Base-by-base conservation (phyloP, 2,113 vertebrate genomes). In the Terrapene triunguis region DNA sequence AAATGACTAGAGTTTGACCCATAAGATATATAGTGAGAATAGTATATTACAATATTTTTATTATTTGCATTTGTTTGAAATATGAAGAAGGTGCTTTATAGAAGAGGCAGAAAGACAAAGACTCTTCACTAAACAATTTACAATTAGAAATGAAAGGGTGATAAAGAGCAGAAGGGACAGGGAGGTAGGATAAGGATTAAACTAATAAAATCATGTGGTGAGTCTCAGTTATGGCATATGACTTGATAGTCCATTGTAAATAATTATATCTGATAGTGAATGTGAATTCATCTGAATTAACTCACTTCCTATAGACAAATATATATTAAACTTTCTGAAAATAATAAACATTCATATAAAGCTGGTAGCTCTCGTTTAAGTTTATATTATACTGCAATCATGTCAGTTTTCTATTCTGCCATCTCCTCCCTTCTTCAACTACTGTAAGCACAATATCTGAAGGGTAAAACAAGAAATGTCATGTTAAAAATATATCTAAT, bases 101-200 rank as follows among this genome's bases (percentile, higher is more conserved):
- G 85, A 81, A 57, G 25, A 78, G 6, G 10, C 72, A 92, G 72
- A 2, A 57, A 3, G 29, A 92, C 42, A n/a, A 91, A 3, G 25
- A 0, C 1, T 44, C 38, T 12, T 10, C 5, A 27, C 1, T 50
- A 44, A 83, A 65, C 38, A 0, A 65, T 65, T 2, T 87, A 1
- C 3, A 57, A 44, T 54, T 69, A 91, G 47, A 53, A 42, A 88
- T 25, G 89, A 84, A 51, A 17, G 1, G 80, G 76, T 80, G 2
- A 72, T 7, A 50, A 89, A 84, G 4, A 57, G 76, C 48, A 85
- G 22, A 84, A 21, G 86, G 89, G 89, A 7, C 4, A 80, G 47
- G 51, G 47, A 82, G 91, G 14, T n/a, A 2, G n/a, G 4, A 5
- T 17, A 82, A 84, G 8, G 79, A 5, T 0, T 29, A 4, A 48